These are phyloP conservation scores for Chrysodeixis includens DNA, from an alignment of 2,888 invertebrate genomes.

Conservation along the genomic window DNA sequence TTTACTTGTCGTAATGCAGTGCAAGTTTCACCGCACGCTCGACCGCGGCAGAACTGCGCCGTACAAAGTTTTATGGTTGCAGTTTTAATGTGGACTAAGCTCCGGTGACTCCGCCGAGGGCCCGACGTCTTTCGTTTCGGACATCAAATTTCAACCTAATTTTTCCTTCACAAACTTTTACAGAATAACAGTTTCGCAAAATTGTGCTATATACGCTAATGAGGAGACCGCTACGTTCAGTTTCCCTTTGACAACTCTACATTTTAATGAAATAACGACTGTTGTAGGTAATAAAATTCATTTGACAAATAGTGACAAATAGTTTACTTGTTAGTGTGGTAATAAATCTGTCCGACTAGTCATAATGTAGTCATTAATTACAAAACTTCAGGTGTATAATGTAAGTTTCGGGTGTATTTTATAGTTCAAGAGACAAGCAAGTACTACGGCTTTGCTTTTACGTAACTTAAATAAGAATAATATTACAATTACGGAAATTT, in stretches of 20 bases:
- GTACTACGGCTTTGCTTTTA: conserved; percentile 20
- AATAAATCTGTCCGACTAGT: conserved; percentile 52
- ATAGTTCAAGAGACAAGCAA: conserved; percentile 20
- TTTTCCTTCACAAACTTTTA: conserved; percentile 54
- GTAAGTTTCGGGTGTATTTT: conserved; percentile 34
- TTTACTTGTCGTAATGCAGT: conserved; percentile 84
- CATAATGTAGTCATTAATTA: conserved; percentile 46
- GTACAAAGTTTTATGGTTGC: conserved; percentile 78
- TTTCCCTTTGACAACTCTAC: conserved; percentile 38
- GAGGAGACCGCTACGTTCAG: conserved; percentile 49
- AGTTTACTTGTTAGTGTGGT: conserved; percentile 44
- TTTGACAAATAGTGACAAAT: conserved; percentile 38
- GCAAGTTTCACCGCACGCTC: conserved; percentile 79
- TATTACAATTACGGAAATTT: conserved; percentile 53
- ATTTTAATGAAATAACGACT: conserved; percentile 30
- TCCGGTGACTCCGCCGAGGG: conserved; percentile 63
- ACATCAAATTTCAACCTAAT: conserved; percentile 63
- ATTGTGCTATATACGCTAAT: conserved; percentile 56
- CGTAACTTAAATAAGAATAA: conserved; percentile 53
- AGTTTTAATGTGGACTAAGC: conserved; percentile 79
- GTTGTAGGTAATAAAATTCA: conserved; percentile 37
- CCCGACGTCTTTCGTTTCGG: conserved; percentile 45
- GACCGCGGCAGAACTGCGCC: conserved; percentile 74
- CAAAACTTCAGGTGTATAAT: conserved; percentile 44
- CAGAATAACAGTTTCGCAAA: conserved; percentile 53